Conservation (phyloP, 2,797 vertebrate genomes). For the Cossypha caffra region DNA sequence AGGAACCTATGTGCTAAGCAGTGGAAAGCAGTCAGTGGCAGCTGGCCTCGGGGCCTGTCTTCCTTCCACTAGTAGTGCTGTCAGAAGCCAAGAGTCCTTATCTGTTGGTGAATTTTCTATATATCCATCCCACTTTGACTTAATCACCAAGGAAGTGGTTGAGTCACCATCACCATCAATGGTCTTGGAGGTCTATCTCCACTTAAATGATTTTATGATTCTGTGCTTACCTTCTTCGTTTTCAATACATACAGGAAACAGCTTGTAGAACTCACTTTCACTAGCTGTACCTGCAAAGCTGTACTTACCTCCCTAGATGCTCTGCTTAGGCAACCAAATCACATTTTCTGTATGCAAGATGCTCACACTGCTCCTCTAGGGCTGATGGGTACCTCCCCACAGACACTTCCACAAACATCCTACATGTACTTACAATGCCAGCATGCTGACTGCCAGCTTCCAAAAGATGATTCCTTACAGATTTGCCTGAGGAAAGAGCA, state of each 20-base stretch:
- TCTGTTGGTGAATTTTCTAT: background rate
- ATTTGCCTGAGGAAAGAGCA: background rate
- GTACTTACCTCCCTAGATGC: background rate
- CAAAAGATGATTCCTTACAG: background rate
- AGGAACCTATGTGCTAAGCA: background rate
- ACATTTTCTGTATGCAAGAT: background rate
- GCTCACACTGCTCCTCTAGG: background rate
- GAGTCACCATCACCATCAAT: background rate
- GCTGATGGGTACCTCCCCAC: background rate
- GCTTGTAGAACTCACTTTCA: background rate
- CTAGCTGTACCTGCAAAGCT: background rate
- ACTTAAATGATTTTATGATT: background rate
- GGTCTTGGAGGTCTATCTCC: background rate
- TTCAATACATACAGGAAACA: background rate
- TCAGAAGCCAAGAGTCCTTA: background rate
- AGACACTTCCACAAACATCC: background rate
- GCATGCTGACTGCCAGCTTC: background rate
- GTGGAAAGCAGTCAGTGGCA: background rate
- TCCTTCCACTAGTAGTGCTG: background rate
- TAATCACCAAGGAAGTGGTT: background rate
- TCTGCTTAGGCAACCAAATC: background rate
- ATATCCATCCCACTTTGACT: background rate
- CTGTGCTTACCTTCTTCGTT: background rate
- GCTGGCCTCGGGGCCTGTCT: background rate
- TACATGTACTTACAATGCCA: background rate